A percentile compares a stretch with the other conserved stretches of the same genome.
phyloP scores from a whole-genome alignment of 1,140 invertebrate genomes.

The Delia radicum region DNA sequence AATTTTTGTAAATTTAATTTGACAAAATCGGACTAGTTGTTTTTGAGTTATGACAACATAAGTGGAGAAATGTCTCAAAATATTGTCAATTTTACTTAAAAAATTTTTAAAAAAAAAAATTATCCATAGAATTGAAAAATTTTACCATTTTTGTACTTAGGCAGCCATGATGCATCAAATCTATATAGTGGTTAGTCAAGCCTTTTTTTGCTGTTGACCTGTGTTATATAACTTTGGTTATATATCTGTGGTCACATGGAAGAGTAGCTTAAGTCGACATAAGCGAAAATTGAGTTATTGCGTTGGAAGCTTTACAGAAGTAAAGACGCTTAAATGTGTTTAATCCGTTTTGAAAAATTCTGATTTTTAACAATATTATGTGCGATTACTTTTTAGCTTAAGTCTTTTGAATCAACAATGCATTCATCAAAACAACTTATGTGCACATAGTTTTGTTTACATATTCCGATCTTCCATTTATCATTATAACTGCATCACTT shows the following conservation, averaged over 20 bases:
- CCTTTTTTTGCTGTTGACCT: too few relatives aligned
- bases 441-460: not conserved
- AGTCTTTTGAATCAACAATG: not conserved
- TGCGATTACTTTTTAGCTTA: not conserved
- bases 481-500: not conserved
- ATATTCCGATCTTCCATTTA: not conserved
- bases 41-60: too few relatives aligned
- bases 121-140: too few relatives aligned
- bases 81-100: too few relatives aligned
- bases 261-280: not conserved
- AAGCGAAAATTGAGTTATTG: not conserved
- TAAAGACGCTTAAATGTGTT: not conserved
- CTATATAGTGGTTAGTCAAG: too few relatives aligned
- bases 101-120: too few relatives aligned
- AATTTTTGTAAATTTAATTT: too few relatives aligned
- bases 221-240: constrained; percentile 28
- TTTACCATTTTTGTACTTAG: constrained; percentile 24
- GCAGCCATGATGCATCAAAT: too few relatives aligned
- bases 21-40: too few relatives aligned
- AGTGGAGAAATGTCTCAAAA: too few relatives aligned
- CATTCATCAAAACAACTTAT: too few relatives aligned
- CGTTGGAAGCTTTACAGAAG: not conserved
- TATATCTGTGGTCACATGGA: not conserved
- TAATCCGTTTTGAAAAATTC: not conserved
- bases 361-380: not conserved